phyloP scores from a whole-genome alignment of 2,888 invertebrate genomes.

The Stenchaetothrips biformis region DNA sequence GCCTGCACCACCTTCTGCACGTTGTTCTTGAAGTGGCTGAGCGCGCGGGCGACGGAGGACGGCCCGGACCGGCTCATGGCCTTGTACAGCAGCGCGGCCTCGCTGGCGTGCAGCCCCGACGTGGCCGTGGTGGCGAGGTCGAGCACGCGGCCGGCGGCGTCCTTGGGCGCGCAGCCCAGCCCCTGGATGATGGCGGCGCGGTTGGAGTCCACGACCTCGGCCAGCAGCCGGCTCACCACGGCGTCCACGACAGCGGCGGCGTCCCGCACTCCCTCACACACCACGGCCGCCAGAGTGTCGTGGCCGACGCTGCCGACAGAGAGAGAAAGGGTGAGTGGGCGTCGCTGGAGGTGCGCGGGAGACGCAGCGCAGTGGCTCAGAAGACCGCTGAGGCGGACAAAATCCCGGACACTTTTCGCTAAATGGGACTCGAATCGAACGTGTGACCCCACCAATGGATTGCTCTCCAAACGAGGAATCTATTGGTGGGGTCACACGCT shows the following conservation, averaged over 20 bases:
- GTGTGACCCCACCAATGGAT: too few species aligned
- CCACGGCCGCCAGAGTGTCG: constrained; percentile 1
- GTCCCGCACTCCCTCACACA: not conserved
- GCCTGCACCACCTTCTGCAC: not conserved
- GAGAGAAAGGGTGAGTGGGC: too few species aligned
- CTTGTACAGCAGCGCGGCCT: not conserved
- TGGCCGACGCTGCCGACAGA: not conserved
- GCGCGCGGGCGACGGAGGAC: not conserved
- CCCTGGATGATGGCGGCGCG: constrained; percentile 7
- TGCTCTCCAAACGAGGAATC: too few species aligned
- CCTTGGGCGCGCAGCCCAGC: not conserved
- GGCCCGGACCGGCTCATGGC: not conserved
- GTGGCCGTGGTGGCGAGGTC: not conserved
- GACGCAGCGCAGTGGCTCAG: too few species aligned
- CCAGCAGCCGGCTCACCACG: not conserved
- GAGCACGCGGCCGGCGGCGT: not conserved
- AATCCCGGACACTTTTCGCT: too few species aligned
- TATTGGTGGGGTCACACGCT: too few species aligned
- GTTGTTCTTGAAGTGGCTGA: not conserved
- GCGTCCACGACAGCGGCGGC: not conserved
- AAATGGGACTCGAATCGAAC: too few species aligned
- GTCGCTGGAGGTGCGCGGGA: too few species aligned
- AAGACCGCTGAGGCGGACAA: too few species aligned
- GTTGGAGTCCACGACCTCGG: not conserved
- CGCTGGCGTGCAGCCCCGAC: not conserved